Evolutionary conservation across 2,113 vertebrate genomes (phyloP), one percentile per base, ranked within the genome.

Genomic region (Chlamydotis undulata): DNA sequence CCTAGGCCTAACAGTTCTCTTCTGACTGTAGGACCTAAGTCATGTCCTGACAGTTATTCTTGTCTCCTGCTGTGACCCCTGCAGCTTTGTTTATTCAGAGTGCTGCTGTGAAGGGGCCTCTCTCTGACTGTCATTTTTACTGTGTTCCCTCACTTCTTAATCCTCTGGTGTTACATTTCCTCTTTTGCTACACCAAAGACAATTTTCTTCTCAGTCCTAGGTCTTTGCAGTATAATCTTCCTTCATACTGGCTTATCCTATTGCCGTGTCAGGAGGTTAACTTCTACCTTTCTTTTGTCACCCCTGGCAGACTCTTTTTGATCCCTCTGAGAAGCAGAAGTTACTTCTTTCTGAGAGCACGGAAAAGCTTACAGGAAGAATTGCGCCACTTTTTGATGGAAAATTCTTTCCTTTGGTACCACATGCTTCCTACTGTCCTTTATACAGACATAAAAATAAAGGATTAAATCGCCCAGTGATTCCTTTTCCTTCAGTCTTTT

Each of bases 241-340:
- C 77, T 89, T 92, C 65, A 69, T 49, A 84, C 61, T 84, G 71
- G 61, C 56, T 93, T 91, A 90, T 91, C 74, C 67, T 89, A 65
- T 89, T 94, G 80, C 74, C 70, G 14, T 84, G 94, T 96, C 92
- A 92, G 82, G 53, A 96, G 94, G 94, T 96, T 96, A 96, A 94
- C 90, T 92, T 92, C 49, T 59, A 57, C 64, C 85, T 94, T 93
- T 87, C 74, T 95, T 91, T 94, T 90, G 77, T 95, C 86, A 87
- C 81, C 35, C 55, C 53, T 57, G 53, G 61, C 86, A 94, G 89
- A 76, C 65, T 89, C 31, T 45, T 91, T 95, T 89, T 96, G 94
- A 96, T 93, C 69, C 57, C 53, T 90, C 52, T 45, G n/a, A 89
- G 67, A 73, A 76, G 81, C 22, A 89, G 94, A 97, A 84, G 53